These are phyloP conservation scores for Mycalesis mineus DNA, from an alignment of 2,888 invertebrate genomes.

Conservation along the genomic window DNA sequence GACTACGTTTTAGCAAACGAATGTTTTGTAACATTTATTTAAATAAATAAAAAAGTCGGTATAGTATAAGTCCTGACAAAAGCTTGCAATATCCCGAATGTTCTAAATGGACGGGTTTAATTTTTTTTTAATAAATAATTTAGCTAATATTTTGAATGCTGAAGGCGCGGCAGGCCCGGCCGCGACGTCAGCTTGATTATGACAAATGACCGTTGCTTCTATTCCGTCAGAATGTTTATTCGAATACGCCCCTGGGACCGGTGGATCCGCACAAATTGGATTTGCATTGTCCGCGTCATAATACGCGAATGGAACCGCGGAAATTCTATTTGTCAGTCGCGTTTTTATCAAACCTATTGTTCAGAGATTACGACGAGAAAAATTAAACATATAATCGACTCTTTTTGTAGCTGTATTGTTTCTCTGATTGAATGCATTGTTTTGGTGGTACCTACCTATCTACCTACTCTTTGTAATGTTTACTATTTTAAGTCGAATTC, in stretches of 20 bases:
- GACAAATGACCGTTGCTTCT: conserved; percentile 62
- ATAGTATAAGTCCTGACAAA: not conserved
- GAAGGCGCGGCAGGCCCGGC: conserved; percentile 58
- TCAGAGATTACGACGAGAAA: conserved; percentile 9
- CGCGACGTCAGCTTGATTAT: conserved; percentile 61
- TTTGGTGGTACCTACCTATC: not conserved
- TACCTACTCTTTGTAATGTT: not conserved
- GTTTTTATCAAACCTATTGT: conserved; percentile 16
- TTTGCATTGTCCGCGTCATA: conserved; percentile 55
- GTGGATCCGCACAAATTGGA: conserved; percentile 47
- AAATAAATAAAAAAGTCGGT: too few relatives aligned
- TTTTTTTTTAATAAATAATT: not conserved
- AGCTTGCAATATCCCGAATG: not conserved
- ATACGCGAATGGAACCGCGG: conserved; percentile 33
- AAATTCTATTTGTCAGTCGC: conserved; percentile 19
- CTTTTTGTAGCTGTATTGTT: conserved; percentile 8
- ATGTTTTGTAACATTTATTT: too few relatives aligned
- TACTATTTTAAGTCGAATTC: not conserved
- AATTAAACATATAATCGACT: conserved; percentile 2
- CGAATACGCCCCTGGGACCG: conserved; percentile 45
- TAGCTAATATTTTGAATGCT: conserved; percentile 29
- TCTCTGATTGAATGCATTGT: not conserved
- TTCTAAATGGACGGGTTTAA: not conserved
- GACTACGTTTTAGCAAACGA: too few relatives aligned
- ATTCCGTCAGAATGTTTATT: conserved; percentile 60